Base-by-base conservation (phyloP, 2,113 vertebrate genomes). In the Saccopteryx bilineata region DNA sequence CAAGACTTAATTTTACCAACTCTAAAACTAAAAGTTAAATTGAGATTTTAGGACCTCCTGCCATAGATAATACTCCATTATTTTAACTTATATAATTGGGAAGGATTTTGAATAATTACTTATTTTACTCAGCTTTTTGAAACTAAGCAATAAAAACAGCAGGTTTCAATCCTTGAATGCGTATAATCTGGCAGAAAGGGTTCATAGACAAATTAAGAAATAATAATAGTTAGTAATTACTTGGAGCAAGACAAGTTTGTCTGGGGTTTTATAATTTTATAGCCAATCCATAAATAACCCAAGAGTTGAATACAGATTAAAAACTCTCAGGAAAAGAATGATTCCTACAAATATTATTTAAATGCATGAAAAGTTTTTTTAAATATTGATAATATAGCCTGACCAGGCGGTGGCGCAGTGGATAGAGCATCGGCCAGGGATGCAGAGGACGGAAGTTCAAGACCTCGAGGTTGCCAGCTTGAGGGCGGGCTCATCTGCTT, bases 261-360 rank as follows among this genome's bases (percentile, higher is more conserved):
- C 18, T 79, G 28, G 5, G 17, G 13, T 76, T 78, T 72, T 19
- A 61, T 52, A 9, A 23, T 89, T 85, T 89, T 80, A 85, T 54
- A 21, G 7, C 0, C 11, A 74, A 61, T 26, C 23, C 82, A 58
- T 28, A 96, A 87, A 87, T 60, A 87, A 81, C 56, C 8, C 13
- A 88, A 82, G 74, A 56, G 1, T 58, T 89, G 56, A 81, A 76
- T 65, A 91, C 4, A 39, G n/a, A 54, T 90, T 94, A 69, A 81
- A 92, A 86, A 31, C n/a, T 69, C 3, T 61, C 19, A 72, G 1
- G 14, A 87, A 97, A 60, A 26, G 9, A 5, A 15, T 63, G 7
- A 50, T 52, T 86, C 46, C 4, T 72, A 85, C 3, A 81, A 66
- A 33, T 9, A 50, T 52, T 61, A 81, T 86, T 76, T 50, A 80